These are phyloP conservation scores for Mirza zaza DNA, from an alignment of 2,113 vertebrate genomes.

Conservation along the genomic window DNA sequence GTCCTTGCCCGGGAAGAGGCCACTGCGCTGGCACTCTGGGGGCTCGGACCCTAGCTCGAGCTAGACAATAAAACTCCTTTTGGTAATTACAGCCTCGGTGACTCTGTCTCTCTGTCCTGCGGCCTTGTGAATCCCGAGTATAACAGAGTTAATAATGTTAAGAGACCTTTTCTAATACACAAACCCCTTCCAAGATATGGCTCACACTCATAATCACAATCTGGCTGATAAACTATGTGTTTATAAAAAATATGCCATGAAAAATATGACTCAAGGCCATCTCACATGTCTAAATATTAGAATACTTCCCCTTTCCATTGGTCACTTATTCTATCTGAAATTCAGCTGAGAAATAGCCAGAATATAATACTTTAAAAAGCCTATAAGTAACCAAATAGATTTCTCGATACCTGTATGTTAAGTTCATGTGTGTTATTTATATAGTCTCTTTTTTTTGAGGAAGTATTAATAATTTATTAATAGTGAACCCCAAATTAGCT, in stretches of 20 bases:
- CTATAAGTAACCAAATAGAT: not conserved
- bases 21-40: too few species aligned
- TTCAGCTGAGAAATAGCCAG: not conserved
- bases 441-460: not conserved
- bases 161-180: not conserved
- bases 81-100: too few species aligned
- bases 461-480: not conserved
- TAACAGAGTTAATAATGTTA: not conserved
- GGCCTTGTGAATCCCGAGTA: too few species aligned
- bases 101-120: too few species aligned
- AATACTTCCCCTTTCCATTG: not conserved
- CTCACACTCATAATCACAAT: not conserved
- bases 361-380: not conserved
- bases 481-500: not conserved
- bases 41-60: too few species aligned
- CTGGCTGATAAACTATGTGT: not conserved
- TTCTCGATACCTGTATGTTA: not conserved
- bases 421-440: not conserved
- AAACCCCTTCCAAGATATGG: not conserved
- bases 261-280: not conserved
- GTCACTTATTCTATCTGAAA: not conserved
- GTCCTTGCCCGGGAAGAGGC: too few species aligned
- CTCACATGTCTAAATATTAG: not conserved
- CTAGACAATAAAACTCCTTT: too few species aligned
- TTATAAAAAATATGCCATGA: not conserved